Percentiles rank a stretch among this genome's conserved stretches.
These are phyloP conservation scores for Crepidodera aurea DNA, from an alignment of 2,888 invertebrate genomes.

Conservation along the genomic window DNA sequence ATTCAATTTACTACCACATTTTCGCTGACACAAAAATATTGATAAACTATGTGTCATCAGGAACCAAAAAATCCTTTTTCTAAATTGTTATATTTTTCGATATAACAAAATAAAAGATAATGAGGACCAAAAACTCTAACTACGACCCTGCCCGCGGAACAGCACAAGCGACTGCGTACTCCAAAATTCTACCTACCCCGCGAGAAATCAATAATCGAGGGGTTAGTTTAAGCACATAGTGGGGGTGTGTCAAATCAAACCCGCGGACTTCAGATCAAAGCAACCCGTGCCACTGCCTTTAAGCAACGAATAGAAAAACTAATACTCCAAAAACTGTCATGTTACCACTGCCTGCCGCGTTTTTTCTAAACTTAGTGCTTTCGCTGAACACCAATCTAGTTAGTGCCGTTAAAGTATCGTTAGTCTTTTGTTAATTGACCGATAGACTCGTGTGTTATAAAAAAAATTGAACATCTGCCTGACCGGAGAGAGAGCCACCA, in stretches of 20 bases:
- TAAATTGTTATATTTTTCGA: too few species aligned
- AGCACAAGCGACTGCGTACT: conserved; percentile 53
- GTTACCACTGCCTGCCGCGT: conserved; percentile 14
- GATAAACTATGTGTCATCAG: too few species aligned
- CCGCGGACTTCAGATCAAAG: conserved; percentile 25
- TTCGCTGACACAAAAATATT: too few species aligned
- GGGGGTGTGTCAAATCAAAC: conserved; percentile 56
- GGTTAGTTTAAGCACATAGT: conserved; percentile 49
- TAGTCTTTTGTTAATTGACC: conserved; percentile 20
- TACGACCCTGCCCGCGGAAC: conserved; percentile 9
- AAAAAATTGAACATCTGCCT: conserved; percentile 32
- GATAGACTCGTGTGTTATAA: conserved; percentile 5
- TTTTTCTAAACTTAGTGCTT: conserved; percentile 18
- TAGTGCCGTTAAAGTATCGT: conserved; percentile 11
- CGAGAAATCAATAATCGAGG: conserved; percentile 56
- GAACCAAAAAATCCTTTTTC: too few species aligned
- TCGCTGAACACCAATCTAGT: conserved; percentile 19
- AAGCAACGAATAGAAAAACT: conserved; percentile 11
- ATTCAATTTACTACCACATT: too few species aligned
- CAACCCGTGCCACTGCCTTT: conserved; percentile 20
- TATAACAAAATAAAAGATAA: too few species aligned
- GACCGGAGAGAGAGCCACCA: conserved; percentile 19
- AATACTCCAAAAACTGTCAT: conserved; percentile 19
- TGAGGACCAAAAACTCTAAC: neutral
- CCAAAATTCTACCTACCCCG: conserved; percentile 40